A percentile compares a stretch with the other conserved stretches of the same genome.
Evolutionary conservation across 1,140 invertebrate species (phyloP).

Genomic region (Schlechtendalia chinensis): DNA sequence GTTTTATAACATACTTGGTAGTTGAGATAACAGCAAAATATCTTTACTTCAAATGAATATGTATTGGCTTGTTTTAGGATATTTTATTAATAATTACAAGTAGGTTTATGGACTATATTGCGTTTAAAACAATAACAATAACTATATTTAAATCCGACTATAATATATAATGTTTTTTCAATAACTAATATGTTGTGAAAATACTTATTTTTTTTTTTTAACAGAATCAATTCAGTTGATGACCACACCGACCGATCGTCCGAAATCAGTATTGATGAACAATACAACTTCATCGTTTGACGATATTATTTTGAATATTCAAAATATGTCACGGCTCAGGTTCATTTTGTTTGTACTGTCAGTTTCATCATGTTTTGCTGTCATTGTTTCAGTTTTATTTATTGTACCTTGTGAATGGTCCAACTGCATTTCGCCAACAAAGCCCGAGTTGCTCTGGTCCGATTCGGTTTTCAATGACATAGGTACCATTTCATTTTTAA

Average conservation of each 20-base stretch:
- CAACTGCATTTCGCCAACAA: conserved; percentile 1
- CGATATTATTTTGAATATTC: not conserved
- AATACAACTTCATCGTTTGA: not conserved
- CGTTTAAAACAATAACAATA: too few relatives aligned
- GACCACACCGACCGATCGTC: not conserved
- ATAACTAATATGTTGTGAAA: too few relatives aligned
- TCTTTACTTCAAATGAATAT: too few relatives aligned
- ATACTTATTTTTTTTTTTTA: not conserved
- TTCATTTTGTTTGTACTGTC: conserved; percentile 14
- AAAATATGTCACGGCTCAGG: conserved; percentile 6
- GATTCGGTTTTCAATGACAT: conserved; percentile 25
- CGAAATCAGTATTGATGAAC: conserved; percentile 12
- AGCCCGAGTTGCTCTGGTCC: not conserved
- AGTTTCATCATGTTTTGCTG: conserved; percentile 15
- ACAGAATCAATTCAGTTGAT: conserved; percentile 22
- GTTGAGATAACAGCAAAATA: too few relatives aligned
- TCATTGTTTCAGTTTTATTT: conserved; percentile 12
- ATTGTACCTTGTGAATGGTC: conserved; percentile 23
- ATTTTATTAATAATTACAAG: too few relatives aligned
- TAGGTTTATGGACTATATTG: too few relatives aligned
- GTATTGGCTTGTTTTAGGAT: too few relatives aligned
- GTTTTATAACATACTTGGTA: too few relatives aligned
- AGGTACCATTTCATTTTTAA: not conserved
- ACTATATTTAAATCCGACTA: too few relatives aligned
- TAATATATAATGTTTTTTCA: too few relatives aligned